Evolutionary conservation across 2,888 invertebrate species (phyloP), one percentile per base, ranked within the genome.

Genomic region (Leptinotarsa rubiginosa): DNA sequence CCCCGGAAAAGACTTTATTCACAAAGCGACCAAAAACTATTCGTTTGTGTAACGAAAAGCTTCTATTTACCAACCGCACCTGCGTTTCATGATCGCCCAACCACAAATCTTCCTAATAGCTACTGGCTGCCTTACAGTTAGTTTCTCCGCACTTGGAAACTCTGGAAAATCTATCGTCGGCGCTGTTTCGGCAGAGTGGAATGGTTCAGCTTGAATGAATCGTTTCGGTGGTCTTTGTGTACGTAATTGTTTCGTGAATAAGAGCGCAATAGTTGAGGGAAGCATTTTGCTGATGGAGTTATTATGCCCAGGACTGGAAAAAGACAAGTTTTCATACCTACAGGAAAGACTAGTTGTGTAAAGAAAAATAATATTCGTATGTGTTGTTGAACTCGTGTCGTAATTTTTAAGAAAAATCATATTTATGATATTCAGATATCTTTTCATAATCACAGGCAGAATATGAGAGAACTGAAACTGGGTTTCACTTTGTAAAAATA

Each of bases 21-120:
- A 62, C 62, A 62, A 62, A 62, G 62, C 62, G 31, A 62, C 62
- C 62, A 62, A 62, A 25, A 62, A 62, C 62, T 62, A 62, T 69
- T 41, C 77, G 77, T 78, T 80, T 79, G 74, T 71, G 77, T 72
- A 74, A 76, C 72, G 76, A 76, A 81, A 78, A 66, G 67, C 72
- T 69, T 69, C 75, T 78, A 78, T 79, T 79, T 77, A 76, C 77
- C 49, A 75, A 78, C 79, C 76, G 77, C 80, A 79, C 80, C 79
- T 81, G 78, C 64, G 77, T 77, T 79, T 77, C 78, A 77, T 72
- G 72, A 75, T 70, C 66, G 62, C 47, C 56, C 49, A 16, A 66
- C 65, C 72, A 75, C 78, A 70, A 75, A 75, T 71, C 71, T 71
- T 49, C 54, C 52, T 71, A 71, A 66, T 71, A 66, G 71, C 41